phyloP scores from a whole-genome alignment of 2,113 vertebrate genomes.

The Setophaga kirtlandii region DNA sequence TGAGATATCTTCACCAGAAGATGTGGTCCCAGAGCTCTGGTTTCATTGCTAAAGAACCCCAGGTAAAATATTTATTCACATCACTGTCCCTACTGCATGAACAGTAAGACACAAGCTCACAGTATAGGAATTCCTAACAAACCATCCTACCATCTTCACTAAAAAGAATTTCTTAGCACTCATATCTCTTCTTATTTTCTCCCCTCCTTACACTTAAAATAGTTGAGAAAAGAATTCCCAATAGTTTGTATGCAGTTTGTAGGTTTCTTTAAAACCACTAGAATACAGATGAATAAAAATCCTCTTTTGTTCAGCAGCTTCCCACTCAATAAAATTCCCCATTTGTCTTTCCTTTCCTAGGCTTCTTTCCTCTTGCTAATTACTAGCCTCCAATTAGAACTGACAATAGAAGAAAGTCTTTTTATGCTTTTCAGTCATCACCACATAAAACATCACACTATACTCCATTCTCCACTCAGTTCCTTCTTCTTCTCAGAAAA shows the following conservation, averaged over 20 bases:
- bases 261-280: conserved; percentile 10
- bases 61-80: background rate
- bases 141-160: background rate
- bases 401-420: conserved; percentile 57
- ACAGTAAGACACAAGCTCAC: background rate
- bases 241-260: background rate
- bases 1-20: background rate
- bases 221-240: background rate
- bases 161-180: background rate
- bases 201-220: background rate
- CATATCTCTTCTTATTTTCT: background rate
- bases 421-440: conserved; percentile 48
- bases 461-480: background rate
- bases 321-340: conserved; percentile 17
- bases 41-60: background rate
- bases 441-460: conserved; percentile 34
- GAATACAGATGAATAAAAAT: conserved; percentile 1
- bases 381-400: conserved; percentile 24
- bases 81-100: background rate
- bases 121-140: background rate
- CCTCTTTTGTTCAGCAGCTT: conserved; percentile 36
- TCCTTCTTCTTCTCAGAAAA: background rate
- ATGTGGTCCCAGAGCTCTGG: background rate
- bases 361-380: background rate
- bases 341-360: conserved; percentile 23